A percentile compares a stretch with the other conserved stretches of the same genome.
phyloP scores from a whole-genome alignment of 2,797 vertebrate genomes.

The Taenioides sp. region DNA sequence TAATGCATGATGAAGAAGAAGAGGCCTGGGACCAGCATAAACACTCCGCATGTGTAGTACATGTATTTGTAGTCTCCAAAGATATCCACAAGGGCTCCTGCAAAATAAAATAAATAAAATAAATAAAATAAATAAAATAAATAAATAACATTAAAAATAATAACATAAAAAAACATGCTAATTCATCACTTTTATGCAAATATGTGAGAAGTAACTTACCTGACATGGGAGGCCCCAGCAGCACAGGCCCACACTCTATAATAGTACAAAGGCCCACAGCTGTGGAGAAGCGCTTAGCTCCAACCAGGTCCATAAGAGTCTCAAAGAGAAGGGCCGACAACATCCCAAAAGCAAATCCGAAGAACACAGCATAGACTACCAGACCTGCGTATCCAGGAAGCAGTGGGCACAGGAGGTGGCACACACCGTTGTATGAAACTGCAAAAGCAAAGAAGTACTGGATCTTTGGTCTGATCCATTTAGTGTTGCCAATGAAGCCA shows the following conservation, averaged over 20 bases:
- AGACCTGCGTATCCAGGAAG: constrained; percentile 72
- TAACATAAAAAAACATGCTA: background rate
- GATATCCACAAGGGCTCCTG: constrained; percentile 79
- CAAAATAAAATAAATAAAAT: constrained; percentile 22
- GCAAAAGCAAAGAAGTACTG: constrained; percentile 83
- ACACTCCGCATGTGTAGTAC: constrained; percentile 80
- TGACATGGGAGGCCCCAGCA: constrained; percentile 81
- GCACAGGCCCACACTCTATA: constrained; percentile 78
- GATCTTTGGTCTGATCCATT: constrained; percentile 77
- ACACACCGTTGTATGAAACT: constrained; percentile 75
- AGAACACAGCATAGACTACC: constrained; percentile 71
- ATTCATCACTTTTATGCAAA: background rate
- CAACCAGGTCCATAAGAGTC: constrained; percentile 82
- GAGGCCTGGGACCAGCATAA: constrained; percentile 79
- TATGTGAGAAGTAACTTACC: constrained; percentile 60
- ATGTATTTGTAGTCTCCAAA: constrained; percentile 84
- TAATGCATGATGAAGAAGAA: constrained; percentile 86
- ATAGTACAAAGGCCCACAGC: constrained; percentile 83
- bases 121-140: background rate
- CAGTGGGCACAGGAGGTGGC: constrained; percentile 82
- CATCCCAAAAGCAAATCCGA: constrained; percentile 79
- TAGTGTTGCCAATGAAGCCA: constrained; percentile 79
- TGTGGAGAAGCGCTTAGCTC: constrained; percentile 75
- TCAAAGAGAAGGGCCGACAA: constrained; percentile 83
- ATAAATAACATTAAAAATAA: too few relatives aligned